phyloP scores from a whole-genome alignment of 1,140 invertebrate species.

The Aphelinus certus region DNA sequence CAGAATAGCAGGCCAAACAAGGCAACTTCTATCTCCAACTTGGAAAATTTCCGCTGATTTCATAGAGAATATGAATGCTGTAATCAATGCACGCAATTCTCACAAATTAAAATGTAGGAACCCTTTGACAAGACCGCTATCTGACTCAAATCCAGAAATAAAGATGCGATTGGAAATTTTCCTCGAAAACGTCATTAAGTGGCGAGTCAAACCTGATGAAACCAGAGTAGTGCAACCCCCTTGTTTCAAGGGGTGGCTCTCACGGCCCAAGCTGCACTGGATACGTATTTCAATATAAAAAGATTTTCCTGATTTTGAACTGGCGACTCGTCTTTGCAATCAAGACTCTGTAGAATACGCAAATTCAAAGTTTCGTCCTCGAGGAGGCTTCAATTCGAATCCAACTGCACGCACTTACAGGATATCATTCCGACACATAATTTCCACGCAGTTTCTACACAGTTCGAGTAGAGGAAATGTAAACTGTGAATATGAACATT shows the following conservation, averaged over 20 bases:
- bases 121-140: not conserved
- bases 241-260: too few relatives aligned
- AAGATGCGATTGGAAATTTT: too few relatives aligned
- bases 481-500: too few relatives aligned
- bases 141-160: too few relatives aligned
- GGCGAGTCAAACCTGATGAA: too few relatives aligned
- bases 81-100: constrained; percentile 41
- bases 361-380: constrained; percentile 41
- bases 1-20: constrained; percentile 31
- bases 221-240: too few relatives aligned
- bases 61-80: constrained; percentile 34
- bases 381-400: constrained; percentile 42
- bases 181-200: too few relatives aligned
- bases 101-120: constrained; percentile 17
- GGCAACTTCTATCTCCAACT: constrained; percentile 15
- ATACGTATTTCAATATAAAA: too few relatives aligned
- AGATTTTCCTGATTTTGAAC: constrained; percentile 37
- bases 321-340: constrained; percentile 41
- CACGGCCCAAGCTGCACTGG: too few relatives aligned
- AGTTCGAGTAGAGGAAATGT: too few relatives aligned
- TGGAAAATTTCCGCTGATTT: constrained; percentile 37
- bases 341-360: constrained; percentile 44
- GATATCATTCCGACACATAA: too few relatives aligned
- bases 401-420: constrained; percentile 16
- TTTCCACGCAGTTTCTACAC: too few relatives aligned